Evolutionary conservation across 2,888 invertebrate genomes (phyloP).

Genomic region (Athetis lepigone): DNA sequence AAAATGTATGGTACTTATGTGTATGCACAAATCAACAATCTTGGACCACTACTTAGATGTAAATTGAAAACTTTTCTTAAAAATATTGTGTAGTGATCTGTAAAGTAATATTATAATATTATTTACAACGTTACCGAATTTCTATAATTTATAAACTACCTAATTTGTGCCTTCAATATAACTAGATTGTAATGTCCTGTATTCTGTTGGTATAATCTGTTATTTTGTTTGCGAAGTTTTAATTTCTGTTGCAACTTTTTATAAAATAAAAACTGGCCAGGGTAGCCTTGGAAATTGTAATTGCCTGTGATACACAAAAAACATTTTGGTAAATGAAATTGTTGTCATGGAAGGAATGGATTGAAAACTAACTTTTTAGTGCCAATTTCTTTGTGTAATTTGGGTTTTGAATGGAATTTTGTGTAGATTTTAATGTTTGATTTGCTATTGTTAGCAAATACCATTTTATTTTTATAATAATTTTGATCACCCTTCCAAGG

Average conservation of each 20-base stretch:
- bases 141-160: slow-evolving; percentile 68
- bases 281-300: slow-evolving; percentile 74
- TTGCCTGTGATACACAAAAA: slow-evolving; percentile 82
- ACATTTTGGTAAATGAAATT: slow-evolving; percentile 67
- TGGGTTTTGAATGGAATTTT: slow-evolving; percentile 79
- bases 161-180: slow-evolving; percentile 76
- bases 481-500: slow-evolving; percentile 76
- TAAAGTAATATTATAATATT: slow-evolving; percentile 60
- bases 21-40: slow-evolving; percentile 65
- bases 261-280: slow-evolving; percentile 65
- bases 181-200: slow-evolving; percentile 66
- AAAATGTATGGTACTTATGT: slow-evolving; percentile 36
- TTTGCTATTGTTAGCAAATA: slow-evolving; percentile 76
- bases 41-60: slow-evolving; percentile 64
- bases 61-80: slow-evolving; percentile 44
- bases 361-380: slow-evolving; percentile 74
- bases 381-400: slow-evolving; percentile 78
- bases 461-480: slow-evolving; percentile 77
- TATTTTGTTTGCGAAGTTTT: slow-evolving; percentile 71
- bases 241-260: slow-evolving; percentile 67
- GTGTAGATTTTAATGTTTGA: slow-evolving; percentile 77
- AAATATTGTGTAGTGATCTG: slow-evolving; percentile 56
- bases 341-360: slow-evolving; percentile 63
- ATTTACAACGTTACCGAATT: slow-evolving; percentile 81
- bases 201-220: slow-evolving; percentile 64